Evolutionary conservation across 2,888 invertebrate species (phyloP), one percentile per base, ranked within the genome.

Genomic region (Tridacna crocea): DNA sequence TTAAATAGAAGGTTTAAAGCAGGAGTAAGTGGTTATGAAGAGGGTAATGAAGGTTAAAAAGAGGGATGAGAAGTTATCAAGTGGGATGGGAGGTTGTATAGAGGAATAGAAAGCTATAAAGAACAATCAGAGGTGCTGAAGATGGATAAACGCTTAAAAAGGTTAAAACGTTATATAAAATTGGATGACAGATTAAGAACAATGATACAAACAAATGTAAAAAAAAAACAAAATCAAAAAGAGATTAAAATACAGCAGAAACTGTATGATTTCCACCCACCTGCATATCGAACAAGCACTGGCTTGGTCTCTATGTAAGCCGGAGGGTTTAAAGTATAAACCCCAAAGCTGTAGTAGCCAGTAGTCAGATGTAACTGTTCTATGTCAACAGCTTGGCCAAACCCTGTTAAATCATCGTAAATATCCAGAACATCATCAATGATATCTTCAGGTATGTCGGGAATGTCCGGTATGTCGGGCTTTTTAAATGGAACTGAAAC

Each of bases 221-320:
- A 63, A 24, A 63, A 24, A 8, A 63, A 15, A 8, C 63, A 63
- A 63, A 24, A 63, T 63, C 8, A 12, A 4, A 24, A 4, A 36
- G 36, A 36, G 8, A n/a, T 63, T 22, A 63, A 63, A 63, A 51
- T 8, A 26, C 10, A 8, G 10, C 61, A 47, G 27, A 10, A 26
- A 26, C 36, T n/a, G 36, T 36, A 36, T 36, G 36, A 36, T 36
- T 36, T 36, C 12, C 0, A 36, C 60, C 26, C 70, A 84, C 84
- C 84, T 70, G 80, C 78, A 70, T 79, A 84, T 19, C 84, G 46
- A 1, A 84, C 74, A 13, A 84, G 79, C 19, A 76, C 22, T 6
- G 76, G 73, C 19, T 26, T 19, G 11, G 76, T 66, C 12, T 78
- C 68, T 12, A 46, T n/a, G 58, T 79, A 74, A 3, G 65, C 65